Percentiles rank a stretch among this genome's conserved stretches.
These are phyloP conservation scores for Macrotrachela quadricornifera DNA, from an alignment of 1,140 invertebrate species.

Conservation along the genomic window DNA sequence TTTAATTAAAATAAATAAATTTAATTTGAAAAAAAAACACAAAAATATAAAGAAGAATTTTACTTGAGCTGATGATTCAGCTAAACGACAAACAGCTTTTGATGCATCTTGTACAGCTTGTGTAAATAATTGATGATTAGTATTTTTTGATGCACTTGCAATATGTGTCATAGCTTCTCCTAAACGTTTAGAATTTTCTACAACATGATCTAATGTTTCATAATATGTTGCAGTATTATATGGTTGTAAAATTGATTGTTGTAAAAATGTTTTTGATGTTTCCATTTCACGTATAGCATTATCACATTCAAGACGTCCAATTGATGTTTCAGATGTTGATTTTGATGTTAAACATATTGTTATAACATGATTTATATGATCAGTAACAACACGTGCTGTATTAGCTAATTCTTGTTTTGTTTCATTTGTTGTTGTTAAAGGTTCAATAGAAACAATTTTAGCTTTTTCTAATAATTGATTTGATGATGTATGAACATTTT, in stretches of 20 bases:
- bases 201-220: constrained; percentile 74
- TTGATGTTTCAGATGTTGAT: constrained; percentile 56
- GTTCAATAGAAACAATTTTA: constrained; percentile 66
- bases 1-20: too few species aligned
- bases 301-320: constrained; percentile 80
- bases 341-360: constrained; percentile 25
- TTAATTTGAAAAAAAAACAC: not conserved
- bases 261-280: constrained; percentile 25
- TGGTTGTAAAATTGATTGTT: constrained; percentile 48
- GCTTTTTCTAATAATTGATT: constrained; percentile 63
- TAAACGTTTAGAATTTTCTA: constrained; percentile 60
- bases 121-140: constrained; percentile 65
- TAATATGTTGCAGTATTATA: constrained; percentile 72
- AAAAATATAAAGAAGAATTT: too few species aligned
- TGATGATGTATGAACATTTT: constrained; percentile 63
- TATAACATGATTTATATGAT: constrained; percentile 70
- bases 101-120: constrained; percentile 60
- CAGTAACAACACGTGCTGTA: constrained; percentile 51
- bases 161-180: constrained; percentile 82
- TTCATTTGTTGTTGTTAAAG: constrained; percentile 49
- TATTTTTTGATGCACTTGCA: constrained; percentile 65
- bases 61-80: constrained; percentile 59
- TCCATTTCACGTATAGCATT: constrained; percentile 80
- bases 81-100: constrained; percentile 62
- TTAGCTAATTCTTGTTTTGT: constrained; percentile 55